Evolutionary conservation across 2,113 vertebrate genomes (phyloP), one percentile per base, ranked within the genome.

Genomic region (Hyaena hyaena): DNA sequence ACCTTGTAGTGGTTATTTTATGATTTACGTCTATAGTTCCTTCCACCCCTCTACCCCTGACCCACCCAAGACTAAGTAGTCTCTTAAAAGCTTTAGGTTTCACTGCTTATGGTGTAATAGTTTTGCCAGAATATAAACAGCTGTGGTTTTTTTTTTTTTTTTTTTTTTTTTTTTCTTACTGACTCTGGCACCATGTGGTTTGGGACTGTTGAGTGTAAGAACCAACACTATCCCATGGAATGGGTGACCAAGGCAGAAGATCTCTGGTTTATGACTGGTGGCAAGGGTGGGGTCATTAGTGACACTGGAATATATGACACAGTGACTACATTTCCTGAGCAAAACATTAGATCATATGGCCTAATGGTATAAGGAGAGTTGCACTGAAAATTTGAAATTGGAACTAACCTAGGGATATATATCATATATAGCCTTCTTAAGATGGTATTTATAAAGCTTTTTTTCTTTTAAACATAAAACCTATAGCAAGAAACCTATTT

Each of bases 31-130:
- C 90, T 96, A 21, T 95, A 90, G 61, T 39, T 55, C 17, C 45
- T 61, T 16, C 77, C 63, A 19, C 28, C 11, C 12, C 68, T 43
- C 28, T 7, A 61, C 19, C 21, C 58, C 58, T 61, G 58, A 3
- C 5, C 2, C 24, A 26, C 24, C 55, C 31, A 95, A 96, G 77
- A 73, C 31, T 53, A 81, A 93, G 11, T 48, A 45, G 55, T 88
- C 11, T 82, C 63, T 88, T 21, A 90, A 83, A 95, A 95, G 63
- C 53, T 92, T 96, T 92, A 95, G 63, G 23, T 97, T 96, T 96
- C 66, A 93, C 31, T 86, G 6, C 10, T 95, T 58, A 85, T 88
- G 43, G 63, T 95, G 17, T 79, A 93, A 96, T 87, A 80, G 19
- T 94, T 96, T 95, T 96, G 45, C 33, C 14, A 87, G 80, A 86